Base-by-base conservation (phyloP, 2,888 invertebrate species). In the Platycnemis pennipes region DNA sequence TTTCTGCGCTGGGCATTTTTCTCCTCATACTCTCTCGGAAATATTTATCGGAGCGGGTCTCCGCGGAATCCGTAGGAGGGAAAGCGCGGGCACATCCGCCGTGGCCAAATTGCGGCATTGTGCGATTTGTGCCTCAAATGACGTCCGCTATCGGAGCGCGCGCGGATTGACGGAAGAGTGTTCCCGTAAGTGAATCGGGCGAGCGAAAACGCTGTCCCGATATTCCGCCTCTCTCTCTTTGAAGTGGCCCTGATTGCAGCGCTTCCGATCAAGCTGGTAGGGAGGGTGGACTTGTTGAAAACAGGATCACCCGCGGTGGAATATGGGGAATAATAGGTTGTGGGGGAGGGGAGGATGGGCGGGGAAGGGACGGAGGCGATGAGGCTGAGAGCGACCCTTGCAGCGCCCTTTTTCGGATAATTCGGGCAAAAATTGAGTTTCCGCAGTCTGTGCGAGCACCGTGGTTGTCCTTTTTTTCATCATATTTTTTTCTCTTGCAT, bases 361-460 rank as follows among this genome's bases (percentile, higher is more conserved):
- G 56, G 16, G 16, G n/a, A 5, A n/a, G 5, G 63, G 3, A n/a
- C 4, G 63, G 7, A n/a, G 19, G 63, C 26, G 63, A 26, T 63
- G n/a, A 13, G n/a, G 7, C 3, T 13, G 53, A 5, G 63, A n/a
- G 63, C 7, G 63, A 26, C 4, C 63, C n/a, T 63, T n/a, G n/a
- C 63, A 63, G 8, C 63, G n/a, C 63, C 56, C n/a, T 63, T 63
- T 63, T 63, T 63, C n/a, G 63, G 63, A 63, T 63, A n/a, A 63
- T 63, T 63, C 63, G 63, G 63, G 22, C 63, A n/a, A 63, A 63
- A 63, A 63, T 63, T n/a, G 63, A 63, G 63, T 63, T 63, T 26
- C 63, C 63, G 63, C 26, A 22, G 26, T 63, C n/a, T 22, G 26
- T 63, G 26, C n/a, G 22, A 5, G 56, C 56, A 5, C 63, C 53